Evolutionary conservation across 2,113 vertebrate genomes (phyloP).

Genomic region (Eudorcas thomsonii): DNA sequence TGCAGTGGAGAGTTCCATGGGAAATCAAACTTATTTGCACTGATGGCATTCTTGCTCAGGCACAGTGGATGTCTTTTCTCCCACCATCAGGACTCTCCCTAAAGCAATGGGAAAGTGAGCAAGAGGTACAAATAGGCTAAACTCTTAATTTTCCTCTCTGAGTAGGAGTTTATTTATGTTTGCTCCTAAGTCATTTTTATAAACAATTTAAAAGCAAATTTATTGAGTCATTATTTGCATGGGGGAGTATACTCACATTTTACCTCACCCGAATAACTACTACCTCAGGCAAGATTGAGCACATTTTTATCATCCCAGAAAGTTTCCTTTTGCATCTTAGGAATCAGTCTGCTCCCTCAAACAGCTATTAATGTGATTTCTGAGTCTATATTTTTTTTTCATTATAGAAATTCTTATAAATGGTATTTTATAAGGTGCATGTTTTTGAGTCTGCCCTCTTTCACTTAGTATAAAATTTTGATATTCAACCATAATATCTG

Average conservation of each 20-base stretch:
- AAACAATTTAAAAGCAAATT: not conserved
- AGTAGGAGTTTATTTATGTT: not conserved
- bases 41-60: not conserved
- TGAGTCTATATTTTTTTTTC: not conserved
- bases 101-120: not conserved
- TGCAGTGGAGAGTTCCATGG: not conserved
- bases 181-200: not conserved
- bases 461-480: not conserved
- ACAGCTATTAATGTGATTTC: not conserved
- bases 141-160: not conserved
- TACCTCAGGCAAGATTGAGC: not conserved
- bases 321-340: not conserved
- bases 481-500: not conserved
- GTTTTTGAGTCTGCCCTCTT: not conserved
- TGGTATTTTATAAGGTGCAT: not conserved
- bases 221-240: not conserved
- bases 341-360: not conserved
- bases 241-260: not conserved
- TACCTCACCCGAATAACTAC: not conserved
- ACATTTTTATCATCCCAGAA: not conserved
- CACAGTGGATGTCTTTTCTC: not conserved
- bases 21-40: not conserved
- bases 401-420: not conserved
- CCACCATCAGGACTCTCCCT: not conserved
- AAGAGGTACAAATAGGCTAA: not conserved